A percentile compares a stretch with the other conserved stretches of the same genome.
Conservation (phyloP, 1,140 invertebrate genomes). For the Drosophila asahinai region DNA sequence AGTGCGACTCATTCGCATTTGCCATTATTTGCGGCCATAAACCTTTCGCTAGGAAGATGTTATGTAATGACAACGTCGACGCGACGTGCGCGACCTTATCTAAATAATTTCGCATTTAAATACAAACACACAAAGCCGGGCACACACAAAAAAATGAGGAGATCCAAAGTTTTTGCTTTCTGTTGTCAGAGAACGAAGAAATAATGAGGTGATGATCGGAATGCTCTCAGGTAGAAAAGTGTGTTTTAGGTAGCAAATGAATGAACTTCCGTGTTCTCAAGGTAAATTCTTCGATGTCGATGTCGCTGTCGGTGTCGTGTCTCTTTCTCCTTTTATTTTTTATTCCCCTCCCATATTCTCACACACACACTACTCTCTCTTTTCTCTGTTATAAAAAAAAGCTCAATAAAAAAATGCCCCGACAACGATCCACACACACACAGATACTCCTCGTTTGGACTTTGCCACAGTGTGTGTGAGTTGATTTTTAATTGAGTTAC, state of each 20-base stretch:
- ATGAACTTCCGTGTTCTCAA: conserved; percentile 55
- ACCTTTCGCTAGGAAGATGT: conserved; percentile 49
- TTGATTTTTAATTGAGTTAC: conserved; percentile 56
- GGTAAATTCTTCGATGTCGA: conserved; percentile 35
- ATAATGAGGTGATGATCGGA: conserved; percentile 39
- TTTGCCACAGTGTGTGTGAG: conserved; percentile 25
- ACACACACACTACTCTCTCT: conserved; percentile 16
- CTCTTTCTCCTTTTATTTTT: conserved; percentile 5
- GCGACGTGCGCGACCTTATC: conserved; percentile 52
- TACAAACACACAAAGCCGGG: conserved; percentile 6
- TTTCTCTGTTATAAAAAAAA: conserved; percentile 42
- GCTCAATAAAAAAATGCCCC: conserved; percentile 50
- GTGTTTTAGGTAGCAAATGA: conserved; percentile 44
- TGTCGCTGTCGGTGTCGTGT: conserved; percentile 14
- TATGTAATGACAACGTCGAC: conserved; percentile 47
- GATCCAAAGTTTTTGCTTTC: conserved; percentile 18
- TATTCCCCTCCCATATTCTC: not conserved
- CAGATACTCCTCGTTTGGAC: conserved; percentile 29
- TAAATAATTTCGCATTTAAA: conserved; percentile 56
- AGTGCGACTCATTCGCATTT: conserved; percentile 56
- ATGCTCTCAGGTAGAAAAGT: conserved; percentile 51
- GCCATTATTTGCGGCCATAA: conserved; percentile 71
- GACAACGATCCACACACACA: conserved; percentile 53
- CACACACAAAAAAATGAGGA: not conserved
- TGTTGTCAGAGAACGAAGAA: conserved; percentile 15